Conservation (phyloP, 2,797 vertebrate species). For the Siniperca undulata region DNA sequence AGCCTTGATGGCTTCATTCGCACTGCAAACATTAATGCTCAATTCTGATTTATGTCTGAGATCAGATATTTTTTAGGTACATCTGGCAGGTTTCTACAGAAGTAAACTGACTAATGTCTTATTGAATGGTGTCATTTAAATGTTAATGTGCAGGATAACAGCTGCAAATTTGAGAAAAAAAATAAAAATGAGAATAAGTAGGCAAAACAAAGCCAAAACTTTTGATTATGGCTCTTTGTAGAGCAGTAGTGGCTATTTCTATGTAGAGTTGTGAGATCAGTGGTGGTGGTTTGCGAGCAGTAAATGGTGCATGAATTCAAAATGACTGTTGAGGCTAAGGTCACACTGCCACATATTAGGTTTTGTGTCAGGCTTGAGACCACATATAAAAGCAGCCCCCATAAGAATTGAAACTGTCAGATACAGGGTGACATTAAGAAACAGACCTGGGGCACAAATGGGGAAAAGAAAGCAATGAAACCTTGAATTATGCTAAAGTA, state of each 20-base stretch:
- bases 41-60: background rate
- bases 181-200: background rate
- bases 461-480: background rate
- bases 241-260: background rate
- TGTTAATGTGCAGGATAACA: constrained; percentile 9
- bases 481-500: background rate
- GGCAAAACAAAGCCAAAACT: background rate
- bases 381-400: background rate
- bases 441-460: background rate
- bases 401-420: background rate
- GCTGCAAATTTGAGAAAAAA: constrained; percentile 14
- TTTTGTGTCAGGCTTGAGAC: background rate
- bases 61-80: background rate
- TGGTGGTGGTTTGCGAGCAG: background rate
- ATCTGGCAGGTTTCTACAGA: constrained; percentile 8
- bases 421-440: background rate
- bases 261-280: constrained; percentile 3
- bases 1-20: background rate
- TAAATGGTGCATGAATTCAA: constrained; percentile 5
- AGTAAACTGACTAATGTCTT: background rate
- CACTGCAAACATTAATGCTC: constrained; percentile 20
- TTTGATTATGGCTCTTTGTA: background rate
- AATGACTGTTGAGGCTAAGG: constrained; percentile 16
- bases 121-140: background rate
- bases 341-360: background rate